phyloP scores from a whole-genome alignment of 2,888 invertebrate genomes.

The Stegophylla sp. region DNA sequence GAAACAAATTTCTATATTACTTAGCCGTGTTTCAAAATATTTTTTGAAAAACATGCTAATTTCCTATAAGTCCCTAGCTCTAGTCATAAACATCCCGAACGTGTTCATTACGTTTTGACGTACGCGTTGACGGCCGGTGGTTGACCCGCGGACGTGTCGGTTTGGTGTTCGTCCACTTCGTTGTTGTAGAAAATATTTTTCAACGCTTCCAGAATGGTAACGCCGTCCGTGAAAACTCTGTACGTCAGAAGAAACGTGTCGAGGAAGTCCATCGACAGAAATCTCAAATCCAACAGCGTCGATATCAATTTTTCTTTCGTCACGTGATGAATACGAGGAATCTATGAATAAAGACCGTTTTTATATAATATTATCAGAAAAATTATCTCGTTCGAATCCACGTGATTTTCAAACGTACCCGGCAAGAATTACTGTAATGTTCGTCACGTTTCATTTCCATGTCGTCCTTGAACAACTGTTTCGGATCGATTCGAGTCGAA shows the following conservation, averaged over 20 bases:
- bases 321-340: conserved; percentile 88
- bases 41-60: no score
- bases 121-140: conserved; percentile 28
- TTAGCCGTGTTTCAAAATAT: no score
- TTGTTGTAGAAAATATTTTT: conserved; percentile 82
- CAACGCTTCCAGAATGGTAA: conserved; percentile 83
- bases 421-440: conserved; percentile 89
- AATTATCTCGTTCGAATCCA: not conserved
- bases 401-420: conserved; percentile 68
- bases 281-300: conserved; percentile 85
- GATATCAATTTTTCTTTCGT: conserved; percentile 85
- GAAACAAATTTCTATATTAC: no score
- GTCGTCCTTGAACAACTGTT: conserved; percentile 88
- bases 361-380: not conserved
- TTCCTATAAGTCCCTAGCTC: no score
- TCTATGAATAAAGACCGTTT: no score
- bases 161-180: conserved; percentile 66
- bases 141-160: conserved; percentile 24
- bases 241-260: conserved; percentile 92
- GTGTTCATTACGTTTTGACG: not conserved
- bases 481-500: conserved; percentile 80
- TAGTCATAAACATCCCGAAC: no score
- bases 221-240: conserved; percentile 88
- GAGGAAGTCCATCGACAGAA: conserved; percentile 89
- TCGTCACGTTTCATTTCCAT: conserved; percentile 79